Evolutionary conservation across 2,888 invertebrate species (phyloP).

Genomic region (Hemistola chrysoprasaria): DNA sequence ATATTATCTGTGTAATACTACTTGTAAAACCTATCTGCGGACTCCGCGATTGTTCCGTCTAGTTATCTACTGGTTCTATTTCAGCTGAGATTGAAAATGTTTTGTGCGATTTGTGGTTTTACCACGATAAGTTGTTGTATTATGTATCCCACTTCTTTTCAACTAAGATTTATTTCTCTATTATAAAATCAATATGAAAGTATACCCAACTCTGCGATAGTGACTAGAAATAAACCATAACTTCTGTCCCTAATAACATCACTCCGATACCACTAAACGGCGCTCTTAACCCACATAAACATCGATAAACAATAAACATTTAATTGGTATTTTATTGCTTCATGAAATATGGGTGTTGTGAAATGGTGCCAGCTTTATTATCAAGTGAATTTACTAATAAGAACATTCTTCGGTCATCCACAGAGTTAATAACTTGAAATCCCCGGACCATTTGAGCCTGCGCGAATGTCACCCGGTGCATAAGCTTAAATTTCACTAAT

Average conservation of each 20-base stretch:
- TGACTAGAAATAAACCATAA: neutral
- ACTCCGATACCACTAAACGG: no score
- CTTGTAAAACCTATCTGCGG: constrained; percentile 2
- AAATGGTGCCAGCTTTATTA: constrained; percentile 27
- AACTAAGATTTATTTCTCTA: no score
- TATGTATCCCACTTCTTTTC: no score
- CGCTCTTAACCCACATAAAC: neutral
- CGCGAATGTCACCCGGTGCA: constrained; percentile 38
- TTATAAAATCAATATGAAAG: no score
- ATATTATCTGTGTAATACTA: constrained; percentile 20
- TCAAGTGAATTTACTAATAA: constrained; percentile 39
- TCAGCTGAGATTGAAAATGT: no score
- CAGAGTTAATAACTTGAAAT: constrained; percentile 38
- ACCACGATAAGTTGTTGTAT: no score
- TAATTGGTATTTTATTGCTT: constrained; percentile 9
- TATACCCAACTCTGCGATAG: neutral
- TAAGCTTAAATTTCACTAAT: constrained; percentile 43
- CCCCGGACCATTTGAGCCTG: constrained; percentile 28
- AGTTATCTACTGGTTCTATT: no score
- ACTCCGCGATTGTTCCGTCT: constrained; percentile 1
- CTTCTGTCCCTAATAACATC: neutral
- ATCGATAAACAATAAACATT: constrained; percentile 14
- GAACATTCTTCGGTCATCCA: constrained; percentile 40
- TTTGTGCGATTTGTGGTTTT: no score
- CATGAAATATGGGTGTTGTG: constrained; percentile 8